Evolutionary conservation across 2,888 invertebrate species (phyloP), one percentile per base, ranked within the genome.

Genomic region (Caenorhabditis auriculariae): DNA sequence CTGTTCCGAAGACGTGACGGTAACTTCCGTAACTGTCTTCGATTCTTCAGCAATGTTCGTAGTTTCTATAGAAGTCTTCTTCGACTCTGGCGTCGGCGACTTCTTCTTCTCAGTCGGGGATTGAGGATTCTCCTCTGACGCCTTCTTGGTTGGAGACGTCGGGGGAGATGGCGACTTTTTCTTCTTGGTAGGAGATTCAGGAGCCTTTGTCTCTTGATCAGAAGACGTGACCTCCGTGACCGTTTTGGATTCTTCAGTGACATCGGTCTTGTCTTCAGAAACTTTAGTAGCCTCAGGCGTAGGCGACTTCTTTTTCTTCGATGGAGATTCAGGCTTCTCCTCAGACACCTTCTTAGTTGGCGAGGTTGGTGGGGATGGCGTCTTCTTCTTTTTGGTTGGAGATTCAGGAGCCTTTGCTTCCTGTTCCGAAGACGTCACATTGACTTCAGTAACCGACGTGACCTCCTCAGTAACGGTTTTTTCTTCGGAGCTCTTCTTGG

Each of bases 161-260:
- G 39, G n/a, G n/a, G n/a, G n/a, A n/a, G n/a, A 42, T 5, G 60
- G 50, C n/a, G 48, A 45, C 24, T 48, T 42, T 29, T 46, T 51
- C 48, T 50, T 62, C 57, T 58, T 58, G 2, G 39, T 39, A 21
- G 60, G 60, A 17, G 54, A 47, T 39, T n/a, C 59, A 32, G 45
- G 35, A n/a, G 27, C 26, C 28, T 49, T 51, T 38, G 47, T 47
- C 23, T 51, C 51, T 27, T 56, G 41, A 17, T 29, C 23, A n/a
- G n/a, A n/a, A n/a, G n/a, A n/a, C n/a, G n/a, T n/a, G n/a, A n/a
- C n/a, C n/a, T n/a, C n/a, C n/a, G n/a, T n/a, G n/a, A n/a, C n/a
- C n/a, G n/a, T n/a, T n/a, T n/a, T n/a, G n/a, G n/a, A n/a, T n/a
- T n/a, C n/a, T n/a, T n/a, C n/a, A n/a, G 15, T 26, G 23, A n/a